These are phyloP conservation scores for Drosophila recens DNA, from an alignment of 2,888 invertebrate species.

Conservation along the genomic window DNA sequence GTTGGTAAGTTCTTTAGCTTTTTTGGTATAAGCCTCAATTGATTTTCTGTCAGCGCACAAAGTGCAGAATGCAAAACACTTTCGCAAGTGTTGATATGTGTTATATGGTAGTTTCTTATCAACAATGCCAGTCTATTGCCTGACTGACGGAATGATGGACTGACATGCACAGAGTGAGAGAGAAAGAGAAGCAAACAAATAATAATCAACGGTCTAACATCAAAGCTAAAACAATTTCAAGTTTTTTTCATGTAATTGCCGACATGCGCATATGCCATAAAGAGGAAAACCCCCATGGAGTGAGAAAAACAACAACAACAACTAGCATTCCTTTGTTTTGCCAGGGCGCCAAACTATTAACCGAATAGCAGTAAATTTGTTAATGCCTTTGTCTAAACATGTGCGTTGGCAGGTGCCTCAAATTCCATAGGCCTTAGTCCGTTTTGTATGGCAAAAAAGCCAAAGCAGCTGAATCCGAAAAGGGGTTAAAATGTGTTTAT, in stretches of 20 bases:
- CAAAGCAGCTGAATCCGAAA: conserved; percentile 49
- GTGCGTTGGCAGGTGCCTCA: conserved; percentile 71
- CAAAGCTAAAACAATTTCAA: conserved; percentile 74
- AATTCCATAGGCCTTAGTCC: conserved; percentile 31
- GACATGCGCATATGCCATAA: conserved; percentile 66
- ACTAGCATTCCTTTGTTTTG: conserved; percentile 28
- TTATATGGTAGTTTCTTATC: conserved; percentile 77
- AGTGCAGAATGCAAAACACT: conserved; percentile 66
- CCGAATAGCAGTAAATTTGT: conserved; percentile 80
- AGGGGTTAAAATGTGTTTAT: conserved; percentile 82
- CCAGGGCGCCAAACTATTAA: conserved; percentile 78
- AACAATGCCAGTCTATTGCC: conserved; percentile 75
- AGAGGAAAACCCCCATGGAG: conserved; percentile 7
- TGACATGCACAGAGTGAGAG: conserved; percentile 61
- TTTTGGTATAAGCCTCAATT: conserved; percentile 52
- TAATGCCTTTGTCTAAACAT: conserved; percentile 79
- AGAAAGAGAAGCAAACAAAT: conserved; percentile 74
- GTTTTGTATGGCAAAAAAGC: conserved; percentile 13
- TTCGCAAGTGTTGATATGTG: conserved; percentile 80
- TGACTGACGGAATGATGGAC: conserved; percentile 51
- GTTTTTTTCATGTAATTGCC: conserved; percentile 63
- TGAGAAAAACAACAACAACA: conserved; percentile 22
- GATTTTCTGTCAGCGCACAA: conserved; percentile 76
- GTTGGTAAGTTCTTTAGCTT: conserved; percentile 65
- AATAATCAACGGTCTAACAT: conserved; percentile 67